Base-by-base conservation (phyloP, 2,113 vertebrate genomes). In the Psittacus erithacus region DNA sequence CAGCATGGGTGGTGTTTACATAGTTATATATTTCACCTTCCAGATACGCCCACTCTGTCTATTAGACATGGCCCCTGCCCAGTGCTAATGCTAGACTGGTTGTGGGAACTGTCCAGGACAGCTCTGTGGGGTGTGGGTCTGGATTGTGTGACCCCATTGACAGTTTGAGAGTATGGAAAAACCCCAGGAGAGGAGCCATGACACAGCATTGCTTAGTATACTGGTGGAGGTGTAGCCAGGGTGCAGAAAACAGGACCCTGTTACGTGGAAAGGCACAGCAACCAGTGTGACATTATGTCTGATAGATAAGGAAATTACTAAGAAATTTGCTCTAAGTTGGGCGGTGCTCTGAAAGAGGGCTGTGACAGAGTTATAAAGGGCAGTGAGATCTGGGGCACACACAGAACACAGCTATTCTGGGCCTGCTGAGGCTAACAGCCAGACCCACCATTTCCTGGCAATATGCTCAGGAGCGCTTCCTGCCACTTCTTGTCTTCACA, bases 51-150 rank as follows among this genome's bases (percentile, higher is more conserved):
- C 23, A 23, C 9, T 33, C 31, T 60, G 12, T 39, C 27, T 78
- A 4, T 52, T 15, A 52, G 44, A 31, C 50, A 43, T 5, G 20
- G 31, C 5, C 28, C 12, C n/a, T 85, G 46, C 19, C n/a, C 55
- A 53, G 43, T 49, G 52, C 27, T 71, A 64, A 50, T 5, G 43
- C 44, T 46, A 6, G 29, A 10, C 22, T 3, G 2, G 44, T 39
- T n/a, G 28, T n/a, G 57, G 53, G 14, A 44, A 65, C 53, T 1
- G 6, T 49, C 27, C 2, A 14, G 60, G 43, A 62, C 14, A 73
- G 7, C 0, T 0, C 31, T 53, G 44, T 7, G 49, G 31, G 9
- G 11, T 3, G 2, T 0, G 5, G 22, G 27, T 44, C 47, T 39
- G 55, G 62, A 35, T 15, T 1, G 2, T 25, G 52, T 17, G 31